phyloP scores from a whole-genome alignment of 2,888 invertebrate species.

The Liodrosophila aerea region DNA sequence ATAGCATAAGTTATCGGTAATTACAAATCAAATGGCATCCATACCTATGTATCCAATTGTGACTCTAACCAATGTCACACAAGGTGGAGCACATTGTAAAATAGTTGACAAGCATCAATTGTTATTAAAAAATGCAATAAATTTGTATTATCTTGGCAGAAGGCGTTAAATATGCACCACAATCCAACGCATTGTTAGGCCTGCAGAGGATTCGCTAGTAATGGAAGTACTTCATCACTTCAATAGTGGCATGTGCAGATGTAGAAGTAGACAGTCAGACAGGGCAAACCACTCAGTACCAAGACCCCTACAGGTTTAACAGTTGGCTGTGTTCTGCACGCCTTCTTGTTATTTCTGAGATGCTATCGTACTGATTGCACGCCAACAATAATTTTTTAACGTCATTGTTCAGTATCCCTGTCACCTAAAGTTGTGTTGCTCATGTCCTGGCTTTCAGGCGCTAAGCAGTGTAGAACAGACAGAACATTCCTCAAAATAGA shows the following conservation, averaged over 20 bases:
- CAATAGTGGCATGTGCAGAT: conserved; percentile 26
- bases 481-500: conserved; percentile 48
- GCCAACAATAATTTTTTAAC: conserved; percentile 55
- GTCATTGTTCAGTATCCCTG: conserved; percentile 34
- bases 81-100: neutral
- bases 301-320: conserved; percentile 12
- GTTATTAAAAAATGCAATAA: conserved; percentile 38
- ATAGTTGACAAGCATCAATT: conserved; percentile 2
- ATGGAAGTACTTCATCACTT: conserved; percentile 38
- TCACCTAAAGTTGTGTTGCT: conserved; percentile 18
- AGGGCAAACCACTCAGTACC: conserved; percentile 20
- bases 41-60: too few species aligned
- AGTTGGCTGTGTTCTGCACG: conserved; percentile 17
- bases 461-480: conserved; percentile 15
- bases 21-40: neutral
- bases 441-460: conserved; percentile 31
- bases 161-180: conserved; percentile 27
- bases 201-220: conserved; percentile 59
- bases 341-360: conserved; percentile 56
- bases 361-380: conserved; percentile 59
- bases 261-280: conserved; percentile 19
- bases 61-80: neutral
- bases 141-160: conserved; percentile 35
- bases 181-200: conserved; percentile 11
- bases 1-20: neutral